Percentiles rank a stretch among this genome's conserved stretches.
phyloP scores from a whole-genome alignment of 2,797 vertebrate species.

The Hemitrygon akajei region DNA sequence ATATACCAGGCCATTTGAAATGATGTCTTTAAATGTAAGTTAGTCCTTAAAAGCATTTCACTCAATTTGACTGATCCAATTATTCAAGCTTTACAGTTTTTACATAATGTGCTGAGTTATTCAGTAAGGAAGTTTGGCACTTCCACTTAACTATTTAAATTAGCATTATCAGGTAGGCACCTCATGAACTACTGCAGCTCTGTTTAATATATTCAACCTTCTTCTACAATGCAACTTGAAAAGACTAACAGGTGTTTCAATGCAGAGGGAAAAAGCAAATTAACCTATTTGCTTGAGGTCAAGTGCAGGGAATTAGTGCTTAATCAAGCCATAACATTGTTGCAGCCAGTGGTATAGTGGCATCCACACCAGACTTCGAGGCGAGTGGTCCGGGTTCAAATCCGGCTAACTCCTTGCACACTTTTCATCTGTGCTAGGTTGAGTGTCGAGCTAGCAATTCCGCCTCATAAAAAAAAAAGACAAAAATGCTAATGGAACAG shows the following conservation, averaged over 20 bases:
- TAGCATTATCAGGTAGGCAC: background rate
- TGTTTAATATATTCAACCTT: background rate
- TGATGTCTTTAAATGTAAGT: background rate
- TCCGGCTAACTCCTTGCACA: no score
- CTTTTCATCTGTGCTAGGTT: no score
- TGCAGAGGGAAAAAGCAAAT: no score
- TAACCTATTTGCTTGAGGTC: background rate
- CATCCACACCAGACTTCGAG: no score
- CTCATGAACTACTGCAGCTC: background rate
- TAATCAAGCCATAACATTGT: background rate
- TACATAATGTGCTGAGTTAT: conserved; percentile 21
- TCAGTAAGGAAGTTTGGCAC: background rate
- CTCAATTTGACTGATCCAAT: conserved; percentile 16
- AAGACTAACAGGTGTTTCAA: background rate
- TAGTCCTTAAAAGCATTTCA: conserved; percentile 34
- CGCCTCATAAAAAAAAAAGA: no score
- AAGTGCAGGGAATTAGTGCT: background rate
- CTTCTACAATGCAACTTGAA: background rate
- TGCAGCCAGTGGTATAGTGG: no score
- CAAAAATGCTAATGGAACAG: no score
- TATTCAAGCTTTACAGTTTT: background rate
- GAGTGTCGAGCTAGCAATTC: no score
- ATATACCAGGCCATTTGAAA: background rate
- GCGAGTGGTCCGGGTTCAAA: no score
- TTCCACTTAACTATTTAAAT: background rate